A percentile compares a stretch with the other conserved stretches of the same genome.
phyloP scores from a whole-genome alignment of 1,140 invertebrate genomes.

The Nixonia krombeini region DNA sequence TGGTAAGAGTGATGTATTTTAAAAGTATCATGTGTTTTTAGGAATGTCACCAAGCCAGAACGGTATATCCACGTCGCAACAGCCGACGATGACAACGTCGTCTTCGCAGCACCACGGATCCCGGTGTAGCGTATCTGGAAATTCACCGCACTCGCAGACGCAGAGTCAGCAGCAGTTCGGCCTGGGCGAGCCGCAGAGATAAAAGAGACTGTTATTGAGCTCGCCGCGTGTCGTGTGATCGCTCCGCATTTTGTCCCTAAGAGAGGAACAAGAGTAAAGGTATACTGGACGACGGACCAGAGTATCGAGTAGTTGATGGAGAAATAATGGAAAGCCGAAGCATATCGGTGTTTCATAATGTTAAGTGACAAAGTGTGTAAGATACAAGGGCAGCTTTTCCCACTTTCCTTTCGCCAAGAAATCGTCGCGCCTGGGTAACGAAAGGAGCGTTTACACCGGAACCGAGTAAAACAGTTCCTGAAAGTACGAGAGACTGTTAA shows the following conservation, averaged over 20 bases:
- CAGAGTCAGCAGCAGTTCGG: slow-evolving; percentile 62
- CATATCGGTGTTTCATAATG: too few relatives aligned
- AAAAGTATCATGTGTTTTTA: slow-evolving; percentile 24
- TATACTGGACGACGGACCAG: slow-evolving; percentile 15
- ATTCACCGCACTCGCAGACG: slow-evolving; percentile 55
- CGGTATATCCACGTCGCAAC: slow-evolving; percentile 43
- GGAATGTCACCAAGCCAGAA: slow-evolving; percentile 70
- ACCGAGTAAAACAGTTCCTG: background rate
- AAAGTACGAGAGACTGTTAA: background rate
- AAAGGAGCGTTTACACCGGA: background rate
- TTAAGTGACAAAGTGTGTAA: too few relatives aligned
- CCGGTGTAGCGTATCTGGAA: slow-evolving; percentile 62
- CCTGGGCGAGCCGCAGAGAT: slow-evolving; percentile 67
- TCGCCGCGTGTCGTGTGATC: slow-evolving; percentile 45
- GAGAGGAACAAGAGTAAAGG: background rate
- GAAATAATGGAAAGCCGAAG: too few relatives aligned
- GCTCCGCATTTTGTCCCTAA: slow-evolving; percentile 28
- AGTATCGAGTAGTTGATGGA: too few relatives aligned
- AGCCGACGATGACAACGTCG: slow-evolving; percentile 25
- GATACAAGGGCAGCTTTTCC: too few relatives aligned
- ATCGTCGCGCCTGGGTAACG: too few relatives aligned
- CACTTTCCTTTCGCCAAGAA: too few relatives aligned
- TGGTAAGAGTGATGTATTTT: background rate
- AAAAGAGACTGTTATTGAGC: slow-evolving; percentile 55
- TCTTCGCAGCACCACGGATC: slow-evolving; percentile 57